Conservation (phyloP, 2,797 vertebrate species). For the Xenops minutus region DNA sequence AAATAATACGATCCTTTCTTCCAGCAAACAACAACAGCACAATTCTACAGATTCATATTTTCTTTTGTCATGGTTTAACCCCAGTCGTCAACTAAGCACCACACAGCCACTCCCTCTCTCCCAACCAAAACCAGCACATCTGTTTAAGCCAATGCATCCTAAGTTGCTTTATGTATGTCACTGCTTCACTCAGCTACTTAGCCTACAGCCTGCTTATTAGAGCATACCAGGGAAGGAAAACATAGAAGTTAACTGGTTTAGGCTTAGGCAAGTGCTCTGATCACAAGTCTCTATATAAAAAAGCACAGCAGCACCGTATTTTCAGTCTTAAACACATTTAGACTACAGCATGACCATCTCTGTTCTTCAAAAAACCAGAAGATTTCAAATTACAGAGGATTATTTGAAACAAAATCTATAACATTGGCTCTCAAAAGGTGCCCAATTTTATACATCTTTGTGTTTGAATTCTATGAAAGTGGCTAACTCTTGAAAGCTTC, state of each 20-base stretch:
- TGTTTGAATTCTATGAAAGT: not conserved
- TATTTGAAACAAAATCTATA: not conserved
- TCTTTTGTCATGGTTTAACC: not conserved
- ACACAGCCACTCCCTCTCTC: not conserved
- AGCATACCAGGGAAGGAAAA: not conserved
- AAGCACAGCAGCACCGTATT: not conserved
- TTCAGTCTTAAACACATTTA: not conserved
- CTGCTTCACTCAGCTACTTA: not conserved
- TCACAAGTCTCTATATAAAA: not conserved
- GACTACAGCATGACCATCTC: not conserved
- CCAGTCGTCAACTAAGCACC: not conserved
- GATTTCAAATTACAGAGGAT: not conserved
- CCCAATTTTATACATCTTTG: not conserved
- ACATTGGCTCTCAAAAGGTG: not conserved
- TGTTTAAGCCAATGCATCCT: not conserved
- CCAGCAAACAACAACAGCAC: not conserved
- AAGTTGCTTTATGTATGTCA: not conserved
- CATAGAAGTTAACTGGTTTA: not conserved
- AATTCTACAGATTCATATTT: not conserved
- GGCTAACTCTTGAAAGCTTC: not conserved
- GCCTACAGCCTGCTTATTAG: not conserved
- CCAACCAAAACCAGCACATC: accelerated
- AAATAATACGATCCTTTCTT: not conserved
- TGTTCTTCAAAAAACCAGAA: not conserved
- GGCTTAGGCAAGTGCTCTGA: not conserved